These are phyloP conservation scores for Neolamprologus tretocephalus DNA, from an alignment of 2,113 vertebrate genomes.

Conservation along the genomic window DNA sequence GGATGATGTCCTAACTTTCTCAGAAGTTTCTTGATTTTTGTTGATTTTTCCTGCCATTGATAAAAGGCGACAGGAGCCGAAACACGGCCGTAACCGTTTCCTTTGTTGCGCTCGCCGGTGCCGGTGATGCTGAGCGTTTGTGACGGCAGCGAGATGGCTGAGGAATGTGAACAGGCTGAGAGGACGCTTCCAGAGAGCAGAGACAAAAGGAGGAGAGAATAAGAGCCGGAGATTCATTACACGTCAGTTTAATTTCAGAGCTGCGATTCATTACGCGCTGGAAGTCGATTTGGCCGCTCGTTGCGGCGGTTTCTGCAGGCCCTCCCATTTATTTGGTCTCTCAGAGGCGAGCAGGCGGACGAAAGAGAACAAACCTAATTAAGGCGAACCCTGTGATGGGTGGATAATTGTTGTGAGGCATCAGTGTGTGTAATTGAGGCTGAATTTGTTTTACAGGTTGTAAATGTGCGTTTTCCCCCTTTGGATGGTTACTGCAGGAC, in stretches of 20 bases:
- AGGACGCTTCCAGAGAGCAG: background rate
- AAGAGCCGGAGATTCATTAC: slow-evolving; percentile 31
- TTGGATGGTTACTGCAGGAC: background rate
- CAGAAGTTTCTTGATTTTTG: background rate
- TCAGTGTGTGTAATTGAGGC: background rate
- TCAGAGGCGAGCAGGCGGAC: background rate
- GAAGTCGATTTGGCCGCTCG: slow-evolving; percentile 1
- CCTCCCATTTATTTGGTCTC: background rate
- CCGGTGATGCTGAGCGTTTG: slow-evolving; percentile 2
- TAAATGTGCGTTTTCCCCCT: background rate
- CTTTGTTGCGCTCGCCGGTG: background rate
- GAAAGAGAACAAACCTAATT: background rate
- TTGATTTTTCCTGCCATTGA: background rate
- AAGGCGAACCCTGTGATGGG: background rate
- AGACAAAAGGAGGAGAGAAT: background rate
- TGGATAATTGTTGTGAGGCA: background rate
- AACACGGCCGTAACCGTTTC: background rate
- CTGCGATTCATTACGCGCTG: slow-evolving; percentile 39
- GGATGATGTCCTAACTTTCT: background rate
- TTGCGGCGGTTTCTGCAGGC: background rate
- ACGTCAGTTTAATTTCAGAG: slow-evolving; percentile 49
- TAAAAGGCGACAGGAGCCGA: background rate
- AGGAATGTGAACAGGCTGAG: background rate
- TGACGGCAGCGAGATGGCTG: slow-evolving; percentile 6
- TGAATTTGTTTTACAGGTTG: background rate